Conservation (phyloP, 2,113 vertebrate species). For the Spea bombifrons region DNA sequence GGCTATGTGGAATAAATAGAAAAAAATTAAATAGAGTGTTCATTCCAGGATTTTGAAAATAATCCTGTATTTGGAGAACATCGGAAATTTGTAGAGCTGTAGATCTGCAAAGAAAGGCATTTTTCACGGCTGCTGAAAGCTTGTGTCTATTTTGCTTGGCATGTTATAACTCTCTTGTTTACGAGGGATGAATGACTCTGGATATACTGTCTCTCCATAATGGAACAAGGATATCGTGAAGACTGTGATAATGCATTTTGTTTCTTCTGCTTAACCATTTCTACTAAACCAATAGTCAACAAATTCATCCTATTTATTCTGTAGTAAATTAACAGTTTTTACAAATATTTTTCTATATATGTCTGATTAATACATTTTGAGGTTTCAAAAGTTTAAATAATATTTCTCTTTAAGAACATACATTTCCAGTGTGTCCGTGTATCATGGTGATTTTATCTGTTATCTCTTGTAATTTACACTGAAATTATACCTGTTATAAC, state of each 20-base stretch:
- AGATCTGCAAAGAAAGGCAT: slow-evolving; percentile 32
- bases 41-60: slow-evolving; percentile 16
- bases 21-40: background rate
- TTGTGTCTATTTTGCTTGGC: slow-evolving; percentile 38
- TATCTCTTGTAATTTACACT: too few species aligned
- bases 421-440: too few species aligned
- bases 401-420: too few species aligned
- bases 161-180: slow-evolving; percentile 43
- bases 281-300: background rate
- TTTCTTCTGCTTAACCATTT: slow-evolving; percentile 25
- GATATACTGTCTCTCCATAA: slow-evolving; percentile 37
- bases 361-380: too few species aligned
- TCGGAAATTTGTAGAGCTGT: slow-evolving; percentile 20
- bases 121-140: slow-evolving; percentile 37
- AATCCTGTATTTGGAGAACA: slow-evolving; percentile 1
- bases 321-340: too few species aligned
- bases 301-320: too few species aligned
- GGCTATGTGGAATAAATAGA: slow-evolving; percentile 14
- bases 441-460: too few species aligned
- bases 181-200: slow-evolving; percentile 38
- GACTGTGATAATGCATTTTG: slow-evolving; percentile 20
- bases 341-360: too few species aligned
- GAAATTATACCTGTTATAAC: too few species aligned
- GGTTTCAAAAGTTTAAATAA: too few species aligned
- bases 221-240: slow-evolving; percentile 37